These are phyloP conservation scores for Noctua janthe DNA, from an alignment of 2,888 invertebrate genomes.

Conservation along the genomic window DNA sequence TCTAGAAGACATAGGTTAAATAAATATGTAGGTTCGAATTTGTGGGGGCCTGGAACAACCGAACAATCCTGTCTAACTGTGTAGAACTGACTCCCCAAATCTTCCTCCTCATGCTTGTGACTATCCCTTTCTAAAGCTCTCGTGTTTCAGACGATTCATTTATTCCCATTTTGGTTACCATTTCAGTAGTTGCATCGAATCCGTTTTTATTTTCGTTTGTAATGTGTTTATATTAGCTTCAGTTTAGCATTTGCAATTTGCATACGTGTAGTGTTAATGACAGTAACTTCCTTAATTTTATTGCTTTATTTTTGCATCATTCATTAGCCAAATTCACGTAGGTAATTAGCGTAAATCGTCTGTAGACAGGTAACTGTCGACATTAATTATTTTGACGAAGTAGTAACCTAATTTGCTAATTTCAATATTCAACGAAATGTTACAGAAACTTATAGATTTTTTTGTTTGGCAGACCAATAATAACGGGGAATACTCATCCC, in stretches of 20 bases:
- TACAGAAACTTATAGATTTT: slow-evolving; percentile 1
- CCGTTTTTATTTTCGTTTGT: slow-evolving; percentile 21
- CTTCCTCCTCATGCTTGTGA: not conserved
- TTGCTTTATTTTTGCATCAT: slow-evolving; percentile 42
- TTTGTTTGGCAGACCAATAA: slow-evolving; percentile 80
- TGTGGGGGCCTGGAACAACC: not conserved
- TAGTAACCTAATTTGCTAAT: not conserved
- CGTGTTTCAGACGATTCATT: not conserved
- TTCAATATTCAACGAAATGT: not conserved
- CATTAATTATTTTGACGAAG: not conserved
- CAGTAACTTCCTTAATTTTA: slow-evolving; percentile 52
- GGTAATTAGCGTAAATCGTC: not conserved
- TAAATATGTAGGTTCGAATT: not conserved
- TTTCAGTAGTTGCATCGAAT: slow-evolving; percentile 9
- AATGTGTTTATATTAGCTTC: slow-evolving; percentile 32
- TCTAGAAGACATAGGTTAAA: not conserved
- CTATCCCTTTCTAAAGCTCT: not conserved
- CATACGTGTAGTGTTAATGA: slow-evolving; percentile 40
- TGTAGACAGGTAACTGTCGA: not conserved
- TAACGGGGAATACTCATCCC: slow-evolving; percentile 85
- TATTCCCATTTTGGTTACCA: slow-evolving; percentile 8
- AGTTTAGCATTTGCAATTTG: slow-evolving; percentile 49
- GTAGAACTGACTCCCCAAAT: not conserved
- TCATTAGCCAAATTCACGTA: slow-evolving; percentile 18
- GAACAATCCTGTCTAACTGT: not conserved